A percentile compares a stretch with the other conserved stretches of the same genome.
phyloP scores from a whole-genome alignment of 2,113 vertebrate species.

The Pangasianodon hypophthalmus region DNA sequence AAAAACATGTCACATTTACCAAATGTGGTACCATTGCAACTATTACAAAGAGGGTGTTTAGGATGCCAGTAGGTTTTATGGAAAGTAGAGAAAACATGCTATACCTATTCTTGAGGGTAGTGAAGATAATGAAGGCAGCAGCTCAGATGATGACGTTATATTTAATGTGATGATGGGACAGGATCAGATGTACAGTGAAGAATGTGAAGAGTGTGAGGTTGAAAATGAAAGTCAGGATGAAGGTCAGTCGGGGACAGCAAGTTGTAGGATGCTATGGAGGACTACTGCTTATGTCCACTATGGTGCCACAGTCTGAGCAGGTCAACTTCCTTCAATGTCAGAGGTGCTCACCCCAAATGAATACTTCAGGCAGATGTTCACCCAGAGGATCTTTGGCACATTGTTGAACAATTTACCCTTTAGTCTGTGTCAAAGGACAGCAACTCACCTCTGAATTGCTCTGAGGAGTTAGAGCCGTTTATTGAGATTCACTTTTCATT shows the following conservation, averaged over 20 bases:
- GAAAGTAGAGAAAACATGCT: not conserved
- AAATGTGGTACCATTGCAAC: not conserved
- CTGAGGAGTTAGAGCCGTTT: not conserved
- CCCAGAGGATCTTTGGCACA: too few relatives aligned
- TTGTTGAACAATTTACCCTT: not conserved
- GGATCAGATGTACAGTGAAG: constrained; percentile 4
- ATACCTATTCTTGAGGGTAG: not conserved
- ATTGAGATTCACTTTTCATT: not conserved
- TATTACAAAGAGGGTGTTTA: not conserved
- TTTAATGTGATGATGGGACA: not conserved
- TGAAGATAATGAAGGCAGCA: not conserved
- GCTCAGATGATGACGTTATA: constrained; percentile 1
- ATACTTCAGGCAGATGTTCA: not conserved
- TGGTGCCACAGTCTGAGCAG: not conserved
- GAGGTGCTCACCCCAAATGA: not conserved
- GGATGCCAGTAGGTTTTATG: not conserved
- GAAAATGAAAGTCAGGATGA: not conserved
- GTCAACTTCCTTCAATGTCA: not conserved
- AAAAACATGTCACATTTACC: not conserved
- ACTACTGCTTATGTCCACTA: not conserved
- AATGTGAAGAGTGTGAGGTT: not conserved
- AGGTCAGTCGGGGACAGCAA: not conserved
- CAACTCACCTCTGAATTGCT: not conserved
- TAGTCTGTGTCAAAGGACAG: not conserved
- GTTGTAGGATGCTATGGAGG: not conserved